phyloP scores from a whole-genome alignment of 2,797 vertebrate species.

The Odontamblyopus lacepedii region DNA sequence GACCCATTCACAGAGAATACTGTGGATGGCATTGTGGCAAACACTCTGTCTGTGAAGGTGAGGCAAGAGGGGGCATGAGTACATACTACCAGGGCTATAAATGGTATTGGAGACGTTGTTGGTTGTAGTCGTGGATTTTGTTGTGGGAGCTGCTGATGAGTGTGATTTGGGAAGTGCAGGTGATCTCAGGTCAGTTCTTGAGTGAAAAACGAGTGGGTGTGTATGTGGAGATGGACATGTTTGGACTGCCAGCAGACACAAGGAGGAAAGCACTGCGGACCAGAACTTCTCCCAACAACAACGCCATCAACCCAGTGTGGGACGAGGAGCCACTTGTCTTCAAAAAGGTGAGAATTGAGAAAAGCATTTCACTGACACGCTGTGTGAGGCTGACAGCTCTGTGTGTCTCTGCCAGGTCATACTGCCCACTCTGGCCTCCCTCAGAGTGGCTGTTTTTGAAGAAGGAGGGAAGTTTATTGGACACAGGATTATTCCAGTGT shows the following conservation, averaged over 20 bases:
- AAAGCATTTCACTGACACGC: not conserved
- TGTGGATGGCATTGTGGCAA: constrained; percentile 96
- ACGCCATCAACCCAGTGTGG: constrained; percentile 95
- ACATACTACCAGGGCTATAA: too few relatives aligned
- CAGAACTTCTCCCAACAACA: constrained; percentile 94
- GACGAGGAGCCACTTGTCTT: constrained; percentile 96
- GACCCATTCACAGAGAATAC: constrained; percentile 96
- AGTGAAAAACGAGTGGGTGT: constrained; percentile 93
- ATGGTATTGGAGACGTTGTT: too few relatives aligned
- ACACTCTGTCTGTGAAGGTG: constrained; percentile 98
- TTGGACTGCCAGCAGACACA: constrained; percentile 94
- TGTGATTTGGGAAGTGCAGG: constrained; percentile 62
- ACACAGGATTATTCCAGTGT: constrained; percentile 93
- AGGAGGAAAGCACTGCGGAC: constrained; percentile 94
- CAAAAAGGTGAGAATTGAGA: constrained; percentile 84
- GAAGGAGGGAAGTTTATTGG: constrained; percentile 97
- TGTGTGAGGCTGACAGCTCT: not conserved
- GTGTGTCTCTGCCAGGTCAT: constrained; percentile 81
- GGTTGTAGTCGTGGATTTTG: too few relatives aligned
- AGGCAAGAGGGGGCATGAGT: not conserved
- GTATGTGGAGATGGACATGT: constrained; percentile 97
- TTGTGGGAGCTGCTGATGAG: not conserved
- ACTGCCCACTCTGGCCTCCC: constrained; percentile 90
- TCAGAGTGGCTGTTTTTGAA: constrained; percentile 94
- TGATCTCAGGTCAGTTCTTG: constrained; percentile 96